These are phyloP conservation scores for Salarias fasciatus DNA, from an alignment of 2,797 vertebrate genomes.

Conservation along the genomic window DNA sequence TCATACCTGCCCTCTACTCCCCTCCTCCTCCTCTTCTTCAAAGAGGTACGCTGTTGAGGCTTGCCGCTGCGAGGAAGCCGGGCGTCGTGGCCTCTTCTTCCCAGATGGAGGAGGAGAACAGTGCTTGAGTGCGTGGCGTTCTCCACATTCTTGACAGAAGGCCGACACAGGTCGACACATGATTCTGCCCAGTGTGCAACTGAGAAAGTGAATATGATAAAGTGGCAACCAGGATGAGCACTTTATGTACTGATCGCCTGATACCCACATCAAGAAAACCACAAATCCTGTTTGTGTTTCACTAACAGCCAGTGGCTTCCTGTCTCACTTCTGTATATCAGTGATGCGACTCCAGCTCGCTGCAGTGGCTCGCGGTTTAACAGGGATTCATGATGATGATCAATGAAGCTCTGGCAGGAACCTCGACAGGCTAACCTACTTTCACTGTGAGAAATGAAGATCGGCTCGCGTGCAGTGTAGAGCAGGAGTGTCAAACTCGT, in stretches of 20 bases:
- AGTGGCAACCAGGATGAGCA: too few relatives aligned
- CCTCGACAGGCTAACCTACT: conserved; percentile 14
- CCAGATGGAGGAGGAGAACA: conserved; percentile 58
- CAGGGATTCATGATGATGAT: conserved; percentile 25
- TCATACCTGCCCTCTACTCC: conserved; percentile 39
- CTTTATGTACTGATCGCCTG: too few relatives aligned
- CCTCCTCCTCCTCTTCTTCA: conserved; percentile 35
- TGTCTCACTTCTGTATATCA: too few relatives aligned
- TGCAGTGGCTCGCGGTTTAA: conserved; percentile 3
- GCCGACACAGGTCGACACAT: conserved; percentile 54
- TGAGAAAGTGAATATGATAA: neutral
- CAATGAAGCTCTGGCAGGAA: conserved; percentile 20
- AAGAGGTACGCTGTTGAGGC: conserved; percentile 55
- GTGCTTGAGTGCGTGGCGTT: conserved; percentile 13
- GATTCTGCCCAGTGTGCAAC: conserved; percentile 11
- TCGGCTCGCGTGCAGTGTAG: too few relatives aligned
- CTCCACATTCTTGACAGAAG: conserved; percentile 56
- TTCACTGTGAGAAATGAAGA: conserved; percentile 6
- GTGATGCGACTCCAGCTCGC: neutral
- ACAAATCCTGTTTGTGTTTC: too few relatives aligned
- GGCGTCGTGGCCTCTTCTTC: conserved; percentile 47
- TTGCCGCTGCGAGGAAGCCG: conserved; percentile 26
- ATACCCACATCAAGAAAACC: too few relatives aligned
- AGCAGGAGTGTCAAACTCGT: too few relatives aligned
- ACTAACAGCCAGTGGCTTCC: too few relatives aligned